Evolutionary conservation across 2,888 invertebrate genomes (phyloP).

Genomic region (Drosophila monieri): DNA sequence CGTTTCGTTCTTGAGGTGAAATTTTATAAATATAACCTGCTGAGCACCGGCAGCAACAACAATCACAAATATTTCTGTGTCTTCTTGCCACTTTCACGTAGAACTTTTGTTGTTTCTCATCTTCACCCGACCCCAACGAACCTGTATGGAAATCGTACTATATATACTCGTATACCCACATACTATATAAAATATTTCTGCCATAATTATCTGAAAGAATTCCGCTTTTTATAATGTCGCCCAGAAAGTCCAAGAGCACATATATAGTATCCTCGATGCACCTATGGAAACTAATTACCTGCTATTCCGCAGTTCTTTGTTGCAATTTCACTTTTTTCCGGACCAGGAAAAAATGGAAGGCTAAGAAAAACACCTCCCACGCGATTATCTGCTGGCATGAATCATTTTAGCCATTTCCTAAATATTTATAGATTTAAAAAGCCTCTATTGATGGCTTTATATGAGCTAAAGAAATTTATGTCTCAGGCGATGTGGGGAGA

Average conservation of each 20-base stretch:
- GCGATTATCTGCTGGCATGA: constrained; percentile 46
- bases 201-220: constrained; percentile 33
- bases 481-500: constrained; percentile 20
- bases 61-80: constrained; percentile 58
- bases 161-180: not conserved
- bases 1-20: constrained; percentile 80
- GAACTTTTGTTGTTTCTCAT: constrained; percentile 32
- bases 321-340: constrained; percentile 27
- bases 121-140: constrained; percentile 55
- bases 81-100: constrained; percentile 53
- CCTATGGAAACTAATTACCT: constrained; percentile 21
- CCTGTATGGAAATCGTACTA: constrained; percentile 24
- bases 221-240: constrained; percentile 44
- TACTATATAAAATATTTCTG: constrained; percentile 3
- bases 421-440: constrained; percentile 62
- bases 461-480: constrained; percentile 28
- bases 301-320: constrained; percentile 60
- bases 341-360: constrained; percentile 41
- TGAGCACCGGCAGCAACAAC: constrained; percentile 41
- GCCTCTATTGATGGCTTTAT: constrained; percentile 20
- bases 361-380: constrained; percentile 46
- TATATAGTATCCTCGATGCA: not conserved
- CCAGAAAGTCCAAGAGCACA: constrained; percentile 19
- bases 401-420: constrained; percentile 45
- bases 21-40: constrained; percentile 74